These are phyloP conservation scores for Leptodon cayanensis DNA, from an alignment of 2,797 vertebrate genomes.

Conservation along the genomic window DNA sequence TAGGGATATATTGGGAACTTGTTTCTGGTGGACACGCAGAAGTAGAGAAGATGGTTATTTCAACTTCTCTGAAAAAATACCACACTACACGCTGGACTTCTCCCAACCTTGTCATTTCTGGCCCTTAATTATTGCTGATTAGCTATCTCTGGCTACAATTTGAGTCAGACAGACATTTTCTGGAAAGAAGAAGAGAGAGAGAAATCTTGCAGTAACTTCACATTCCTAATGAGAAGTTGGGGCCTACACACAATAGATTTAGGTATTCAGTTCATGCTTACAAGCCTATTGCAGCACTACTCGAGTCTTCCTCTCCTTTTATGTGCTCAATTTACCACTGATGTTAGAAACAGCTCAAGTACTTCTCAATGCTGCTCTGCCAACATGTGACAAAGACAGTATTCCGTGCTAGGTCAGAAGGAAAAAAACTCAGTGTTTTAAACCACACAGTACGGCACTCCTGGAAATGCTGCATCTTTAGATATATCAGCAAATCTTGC, in stretches of 20 bases:
- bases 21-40: not conserved
- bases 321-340: not conserved
- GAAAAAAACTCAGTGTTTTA: not conserved
- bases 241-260: not conserved
- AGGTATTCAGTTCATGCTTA: not conserved
- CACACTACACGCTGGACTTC: not conserved
- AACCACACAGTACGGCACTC: not conserved
- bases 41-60: not conserved
- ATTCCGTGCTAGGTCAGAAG: not conserved
- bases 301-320: not conserved
- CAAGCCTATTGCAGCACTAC: not conserved
- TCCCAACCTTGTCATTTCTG: not conserved
- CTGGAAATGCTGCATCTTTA: not conserved
- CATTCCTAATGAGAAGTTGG: not conserved
- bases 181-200: not conserved
- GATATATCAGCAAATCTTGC: not conserved
- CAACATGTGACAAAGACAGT: not conserved
- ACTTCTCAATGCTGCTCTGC: not conserved
- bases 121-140: not conserved
- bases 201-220: not conserved
- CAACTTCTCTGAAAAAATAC: not conserved
- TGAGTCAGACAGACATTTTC: not conserved
- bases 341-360: not conserved
- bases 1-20: not conserved
- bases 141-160: not conserved